Evolutionary conservation across 2,113 vertebrate species (phyloP), one percentile per base, ranked within the genome.

Genomic region (mouse (Mus musculus)): DNA sequence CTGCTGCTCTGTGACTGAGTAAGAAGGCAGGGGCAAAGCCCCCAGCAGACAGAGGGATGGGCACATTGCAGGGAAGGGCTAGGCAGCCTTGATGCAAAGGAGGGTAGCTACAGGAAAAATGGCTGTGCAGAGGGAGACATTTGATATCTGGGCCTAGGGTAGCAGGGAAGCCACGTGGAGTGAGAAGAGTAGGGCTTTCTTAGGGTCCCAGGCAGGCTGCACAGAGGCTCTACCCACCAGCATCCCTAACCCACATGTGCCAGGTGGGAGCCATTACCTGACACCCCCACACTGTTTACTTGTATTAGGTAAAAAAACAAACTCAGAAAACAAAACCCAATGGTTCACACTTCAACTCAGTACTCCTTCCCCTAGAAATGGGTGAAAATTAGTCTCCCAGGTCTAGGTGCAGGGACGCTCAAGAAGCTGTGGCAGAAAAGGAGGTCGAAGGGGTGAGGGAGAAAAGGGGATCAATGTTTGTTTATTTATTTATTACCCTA

Each of bases 351-450:
- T 84, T 80, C 54, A 8, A 78, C 30, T 78, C 71, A 59, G 72
- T 7, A 14, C 63, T n/a, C 36, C 36, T 46, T 19, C 26, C 39
- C n/a, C 24, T 59, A 28, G 85, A 52, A 86, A 54, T 3, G 77
- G 5, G 1, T 7, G 5, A 13, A 33, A 46, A 77, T 24, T 65
- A n/a, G 6, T 17, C 2, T 4, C 28, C 1, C 2, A 12, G 12
- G n/a, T n/a, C 49, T 49, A 49, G 49, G 49, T 49, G 49, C 49
- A 46, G 3, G 24, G 75, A 36, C 30, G n/a, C 67, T 56, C 46
- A n/a, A 3, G 16, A 19, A 61, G 33, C 33, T 36, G 11, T 7
- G 36, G 78, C 20, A 26, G 28, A 75, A 67, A 8, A 42, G 2
- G 16, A 81, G 73, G 26, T 10, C 24, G 69, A 69, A 69, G 14